Evolutionary conservation across 30 jellyfish, hydroid and myxozoan genomes (phyloP), one percentile per base, ranked within the genome.

Genomic region (Aurelia coerulea): DNA sequence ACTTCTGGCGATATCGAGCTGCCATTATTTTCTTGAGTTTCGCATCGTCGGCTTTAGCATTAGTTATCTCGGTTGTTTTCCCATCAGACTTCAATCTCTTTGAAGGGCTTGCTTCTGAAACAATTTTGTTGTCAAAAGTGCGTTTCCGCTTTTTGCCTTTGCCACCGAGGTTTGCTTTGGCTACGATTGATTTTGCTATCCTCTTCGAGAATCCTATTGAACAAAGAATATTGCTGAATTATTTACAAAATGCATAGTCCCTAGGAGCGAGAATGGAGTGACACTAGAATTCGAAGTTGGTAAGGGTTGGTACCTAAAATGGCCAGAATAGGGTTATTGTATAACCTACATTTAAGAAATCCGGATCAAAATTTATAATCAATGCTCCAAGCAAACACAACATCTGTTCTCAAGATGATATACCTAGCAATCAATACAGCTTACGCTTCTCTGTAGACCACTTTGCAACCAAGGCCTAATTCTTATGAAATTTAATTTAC

Each of bases 141-240:
- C 91, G 84, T 39, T 51, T 81, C 29, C 91, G 78, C 59, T 68
- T 81, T 58, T 73, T 81, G 76, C 84, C 84, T 46, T 83, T 68
- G 33, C 91, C 91, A 4, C 91, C 91, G 19, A 51, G 67, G 31
- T 34, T 37, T 4, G 91, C 91, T 52, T 81, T 81, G 59, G 77
- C 81, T 5, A 70, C 91, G 15, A 67, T 65, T 6, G 91, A 81
- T 65, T 53, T 50, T 14, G 18, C 73, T 4, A 35, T 49, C 10
- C 79, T 66, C 60, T 59, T 50, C 0, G 69, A 33, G 83, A 81
- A 81, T 5, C 74, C 91, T 81, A 18, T 6, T 67, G 31, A 7
- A 79, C 41, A 34, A 15, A 34, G 50, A 34, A 52, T 23, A 54
- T 41, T 23, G n/a, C 0, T 49, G 8, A 2, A 53, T 10, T 2